A percentile compares a stretch with the other conserved stretches of the same genome.
phyloP scores from a whole-genome alignment of 2,113 vertebrate genomes.

The Rattus norvegicus region DNA sequence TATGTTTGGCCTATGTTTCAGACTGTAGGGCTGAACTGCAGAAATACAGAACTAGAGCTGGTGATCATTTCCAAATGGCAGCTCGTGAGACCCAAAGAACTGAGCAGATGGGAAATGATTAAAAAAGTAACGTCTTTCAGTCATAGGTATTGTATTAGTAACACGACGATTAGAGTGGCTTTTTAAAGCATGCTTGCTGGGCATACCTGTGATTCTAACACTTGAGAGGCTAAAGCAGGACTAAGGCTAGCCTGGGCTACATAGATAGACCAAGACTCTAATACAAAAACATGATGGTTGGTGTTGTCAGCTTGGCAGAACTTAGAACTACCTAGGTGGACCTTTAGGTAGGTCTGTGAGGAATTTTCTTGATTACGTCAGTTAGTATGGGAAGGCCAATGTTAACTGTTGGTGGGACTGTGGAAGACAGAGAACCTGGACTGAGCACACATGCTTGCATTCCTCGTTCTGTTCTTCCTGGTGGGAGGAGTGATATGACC shows the following conservation, averaged over 20 bases:
- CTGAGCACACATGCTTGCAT: neutral
- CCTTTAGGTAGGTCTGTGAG: neutral
- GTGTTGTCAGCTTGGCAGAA: neutral
- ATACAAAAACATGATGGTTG: neutral
- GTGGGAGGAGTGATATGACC: neutral
- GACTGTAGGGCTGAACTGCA: neutral
- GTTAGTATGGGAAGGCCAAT: neutral
- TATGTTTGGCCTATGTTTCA: neutral
- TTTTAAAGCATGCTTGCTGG: neutral
- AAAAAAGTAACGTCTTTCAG: neutral
- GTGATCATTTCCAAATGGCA: conserved; percentile 16
- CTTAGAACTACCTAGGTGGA: neutral
- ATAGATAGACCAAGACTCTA: neutral
- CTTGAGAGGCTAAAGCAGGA: neutral
- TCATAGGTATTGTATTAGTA: neutral
- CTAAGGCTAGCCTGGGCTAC: neutral
- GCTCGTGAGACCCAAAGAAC: conserved; percentile 12
- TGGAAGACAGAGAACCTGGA: neutral
- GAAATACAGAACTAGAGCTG: neutral
- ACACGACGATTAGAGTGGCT: neutral
- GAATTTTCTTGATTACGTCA: neutral
- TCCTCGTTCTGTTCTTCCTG: neutral
- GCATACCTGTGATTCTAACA: neutral
- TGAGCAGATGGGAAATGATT: conserved; percentile 19
- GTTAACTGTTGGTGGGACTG: neutral